phyloP scores from a whole-genome alignment of 2,888 invertebrate species.

The Baccha elongata region DNA sequence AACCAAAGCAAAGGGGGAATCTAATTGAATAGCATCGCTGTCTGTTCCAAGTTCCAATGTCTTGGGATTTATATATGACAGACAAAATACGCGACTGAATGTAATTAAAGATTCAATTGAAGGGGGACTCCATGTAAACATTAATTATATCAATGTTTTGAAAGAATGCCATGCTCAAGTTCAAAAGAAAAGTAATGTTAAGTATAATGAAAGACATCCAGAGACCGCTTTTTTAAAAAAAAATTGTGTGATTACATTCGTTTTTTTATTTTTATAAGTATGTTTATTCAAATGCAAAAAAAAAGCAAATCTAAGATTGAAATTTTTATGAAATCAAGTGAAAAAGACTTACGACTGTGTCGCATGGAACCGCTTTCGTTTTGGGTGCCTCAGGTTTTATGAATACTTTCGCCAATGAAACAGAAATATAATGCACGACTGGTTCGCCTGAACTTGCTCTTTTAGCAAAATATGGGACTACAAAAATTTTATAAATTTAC shows the following conservation, averaged over 20 bases:
- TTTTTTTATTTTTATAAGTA: neutral
- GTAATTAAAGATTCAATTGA: constrained; percentile 55
- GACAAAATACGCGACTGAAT: constrained; percentile 46
- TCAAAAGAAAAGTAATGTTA: neutral
- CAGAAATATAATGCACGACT: too few relatives aligned
- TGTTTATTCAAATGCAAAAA: too few relatives aligned
- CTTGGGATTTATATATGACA: constrained; percentile 37
- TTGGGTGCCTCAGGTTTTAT: too few relatives aligned
- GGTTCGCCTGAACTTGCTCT: too few relatives aligned
- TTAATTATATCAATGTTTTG: constrained; percentile 32
- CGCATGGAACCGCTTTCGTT: too few relatives aligned
- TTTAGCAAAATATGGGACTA: too few relatives aligned
- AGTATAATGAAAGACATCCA: neutral
- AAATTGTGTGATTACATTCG: neutral
- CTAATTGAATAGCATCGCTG: constrained; percentile 51
- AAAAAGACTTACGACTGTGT: too few relatives aligned
- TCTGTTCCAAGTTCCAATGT: constrained; percentile 45
- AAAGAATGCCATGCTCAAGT: constrained; percentile 32
- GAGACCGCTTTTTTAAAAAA: neutral
- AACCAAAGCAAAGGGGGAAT: constrained; percentile 29
- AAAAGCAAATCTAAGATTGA: too few relatives aligned
- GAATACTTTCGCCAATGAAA: too few relatives aligned
- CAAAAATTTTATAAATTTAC: too few relatives aligned
- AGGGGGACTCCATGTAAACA: constrained; percentile 36
- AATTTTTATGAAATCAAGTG: too few relatives aligned